These are phyloP conservation scores for Emmelina monodactyla DNA, from an alignment of 2,888 invertebrate species.

Conservation along the genomic window DNA sequence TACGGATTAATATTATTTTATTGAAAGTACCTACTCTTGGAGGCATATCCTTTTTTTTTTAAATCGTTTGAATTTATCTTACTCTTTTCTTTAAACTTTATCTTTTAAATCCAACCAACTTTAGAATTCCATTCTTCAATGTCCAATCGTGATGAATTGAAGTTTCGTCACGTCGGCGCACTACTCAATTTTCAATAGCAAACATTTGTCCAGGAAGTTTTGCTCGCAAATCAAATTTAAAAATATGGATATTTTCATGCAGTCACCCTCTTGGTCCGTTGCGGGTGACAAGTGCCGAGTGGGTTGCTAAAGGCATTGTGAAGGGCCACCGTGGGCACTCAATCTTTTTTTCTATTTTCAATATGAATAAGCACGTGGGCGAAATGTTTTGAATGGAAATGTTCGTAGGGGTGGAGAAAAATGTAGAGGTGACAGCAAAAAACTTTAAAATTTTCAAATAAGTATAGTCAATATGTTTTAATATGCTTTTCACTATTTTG, in stretches of 20 bases:
- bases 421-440: too few relatives aligned
- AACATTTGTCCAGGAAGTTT: constrained; percentile 48
- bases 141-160: constrained; percentile 29
- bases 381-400: not conserved
- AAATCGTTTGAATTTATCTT: too few relatives aligned
- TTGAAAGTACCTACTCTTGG: too few relatives aligned
- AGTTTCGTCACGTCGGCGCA: constrained; percentile 53
- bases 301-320: constrained; percentile 31
- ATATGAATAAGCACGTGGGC: not conserved
- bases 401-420: too few relatives aligned
- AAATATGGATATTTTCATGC: constrained; percentile 59
- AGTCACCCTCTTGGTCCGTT: constrained; percentile 45
- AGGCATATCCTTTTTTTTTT: too few relatives aligned
- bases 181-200: constrained; percentile 60
- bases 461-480: too few relatives aligned
- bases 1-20: too few relatives aligned
- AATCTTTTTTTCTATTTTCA: constrained; percentile 23
- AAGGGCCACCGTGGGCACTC: too few relatives aligned
- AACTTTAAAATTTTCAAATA: too few relatives aligned
- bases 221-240: constrained; percentile 61
- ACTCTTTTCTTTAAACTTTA: not conserved
- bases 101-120: not conserved
- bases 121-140: constrained; percentile 30
- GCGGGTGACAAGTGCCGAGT: constrained; percentile 45
- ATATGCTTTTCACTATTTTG: too few relatives aligned